Evolutionary conservation across 64 coral and sea anemone species (phyloP), one percentile per base, ranked within the genome.

Genomic region (Catalaphyllia jardinei): DNA sequence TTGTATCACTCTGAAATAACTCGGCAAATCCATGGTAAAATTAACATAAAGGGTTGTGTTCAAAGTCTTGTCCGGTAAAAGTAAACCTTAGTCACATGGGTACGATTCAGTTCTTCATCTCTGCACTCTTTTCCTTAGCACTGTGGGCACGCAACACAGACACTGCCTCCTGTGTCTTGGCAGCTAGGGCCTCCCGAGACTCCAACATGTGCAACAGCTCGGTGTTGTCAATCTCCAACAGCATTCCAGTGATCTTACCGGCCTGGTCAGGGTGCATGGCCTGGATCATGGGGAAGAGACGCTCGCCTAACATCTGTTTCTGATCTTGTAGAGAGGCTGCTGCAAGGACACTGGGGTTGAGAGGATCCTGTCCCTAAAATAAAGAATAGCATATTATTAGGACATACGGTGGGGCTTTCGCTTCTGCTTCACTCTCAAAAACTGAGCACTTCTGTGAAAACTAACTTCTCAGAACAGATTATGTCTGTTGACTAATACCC

Each of bases 151-250:
- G 87, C 61, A 96, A 61, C 1, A 96, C 94, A 0, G 86, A 88
- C 51, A 96, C 91, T 76, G 91, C 94, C 65, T 93, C 94, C 24
- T 96, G 49, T 3, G 33, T 94, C 71, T 98, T 98, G 67, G 91
- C 85, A 29, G 74, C 24, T 17, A 98, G 60, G 12, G 96, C 96
- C 61, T 98, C 96, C 38, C 71, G 84, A 0, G 94, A 98, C 91
- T 95, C 96, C 75, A 98, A 35, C 91, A 98, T 93, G 83, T 98
- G 93, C 14, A 98, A 79, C 60, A 98, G 62, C 90, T 98, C 96
- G 7, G 90, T 87, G 88, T 98, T 98, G 51, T 98, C 96, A 42
- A 93, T 98, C 84, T 98, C 96, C 82, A 98, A 33, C 90, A 98
- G 64, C 93, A 95, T 95, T n/a, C 93, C 96, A 75, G 93, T 95